Evolutionary conservation across 2,113 vertebrate species (phyloP), one percentile per base, ranked within the genome.

Genomic region (Casuarius casuarius): DNA sequence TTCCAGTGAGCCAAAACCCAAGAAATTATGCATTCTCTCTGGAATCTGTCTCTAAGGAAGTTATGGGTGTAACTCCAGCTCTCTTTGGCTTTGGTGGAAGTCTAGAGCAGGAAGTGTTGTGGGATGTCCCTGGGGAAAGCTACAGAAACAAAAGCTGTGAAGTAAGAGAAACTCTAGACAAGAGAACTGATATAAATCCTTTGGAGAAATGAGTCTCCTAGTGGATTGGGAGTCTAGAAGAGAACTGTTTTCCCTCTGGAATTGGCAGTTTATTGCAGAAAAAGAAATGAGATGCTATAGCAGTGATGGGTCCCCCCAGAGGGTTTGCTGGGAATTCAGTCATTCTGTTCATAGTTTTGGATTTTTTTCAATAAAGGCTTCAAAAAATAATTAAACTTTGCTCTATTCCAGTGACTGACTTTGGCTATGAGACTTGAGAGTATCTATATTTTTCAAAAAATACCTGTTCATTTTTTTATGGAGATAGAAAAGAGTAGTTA

Each of bases 31-130:
- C 38, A 83, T 70, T 92, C 70, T 87, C 51, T 93, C 89, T 91
- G 92, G 92, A 96, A 96, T 96, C 85, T 89, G 35, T 73, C 81
- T 77, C 81, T 77, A 59, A 95, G 95, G 95, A 97, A 96, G 93
- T 73, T 56, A 94, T 70, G 95, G 94, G 90, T 92, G 91, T 97
- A 92, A 66, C 93, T 92, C 67, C 61, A 62, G 75, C 0, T 1
- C n/a, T 40, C 52, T 94, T 92, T 81, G 70, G 75, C 80, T 90
- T 79, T 83, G 79, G 89, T 61, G 62, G 87, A 91, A 73, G 70
- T 20, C 65, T 52, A 66, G 40, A 89, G 89, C 82, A 91, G 80
- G 77, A 94, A 95, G 65, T 73, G 51, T 19, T 87, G 74, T 85
- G 91, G 91, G 72, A 91, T 78, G 40, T 83, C 58, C 91, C 76